phyloP scores from a whole-genome alignment of 2,797 vertebrate genomes.

The Fratercula arctica region DNA sequence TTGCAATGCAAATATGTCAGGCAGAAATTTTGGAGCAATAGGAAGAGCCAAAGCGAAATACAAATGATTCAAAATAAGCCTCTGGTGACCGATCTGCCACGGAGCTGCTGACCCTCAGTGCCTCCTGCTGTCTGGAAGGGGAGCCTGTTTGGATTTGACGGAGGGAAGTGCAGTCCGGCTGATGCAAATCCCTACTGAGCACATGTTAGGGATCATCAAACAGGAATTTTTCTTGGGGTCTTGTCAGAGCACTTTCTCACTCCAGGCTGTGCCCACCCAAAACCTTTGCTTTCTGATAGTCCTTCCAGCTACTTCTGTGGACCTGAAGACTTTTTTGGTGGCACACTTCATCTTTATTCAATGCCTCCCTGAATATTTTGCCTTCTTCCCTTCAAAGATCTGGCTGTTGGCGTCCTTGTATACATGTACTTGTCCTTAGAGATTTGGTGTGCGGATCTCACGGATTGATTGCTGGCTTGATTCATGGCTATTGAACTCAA shows the following conservation, averaged over 20 bases:
- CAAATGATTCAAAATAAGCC: not conserved
- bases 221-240: not conserved
- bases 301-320: not conserved
- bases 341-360: not conserved
- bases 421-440: not conserved
- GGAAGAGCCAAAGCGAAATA: not conserved
- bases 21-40: not conserved
- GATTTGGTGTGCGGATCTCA: not conserved
- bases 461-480: not conserved
- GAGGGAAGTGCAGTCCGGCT: not conserved
- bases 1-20: not conserved
- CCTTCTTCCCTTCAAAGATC: not conserved
- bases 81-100: not conserved
- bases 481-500: not conserved
- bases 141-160: not conserved
- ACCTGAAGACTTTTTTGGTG: not conserved
- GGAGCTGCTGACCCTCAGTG: too few species aligned
- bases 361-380: not conserved
- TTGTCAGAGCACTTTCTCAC: not conserved
- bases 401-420: not conserved
- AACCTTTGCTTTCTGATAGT: not conserved
- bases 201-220: not conserved
- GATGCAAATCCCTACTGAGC: not conserved
- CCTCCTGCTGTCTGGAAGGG: not conserved
- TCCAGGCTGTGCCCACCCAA: not conserved